phyloP scores from a whole-genome alignment of 2,113 vertebrate species.

The Coreoperca whiteheadi region DNA sequence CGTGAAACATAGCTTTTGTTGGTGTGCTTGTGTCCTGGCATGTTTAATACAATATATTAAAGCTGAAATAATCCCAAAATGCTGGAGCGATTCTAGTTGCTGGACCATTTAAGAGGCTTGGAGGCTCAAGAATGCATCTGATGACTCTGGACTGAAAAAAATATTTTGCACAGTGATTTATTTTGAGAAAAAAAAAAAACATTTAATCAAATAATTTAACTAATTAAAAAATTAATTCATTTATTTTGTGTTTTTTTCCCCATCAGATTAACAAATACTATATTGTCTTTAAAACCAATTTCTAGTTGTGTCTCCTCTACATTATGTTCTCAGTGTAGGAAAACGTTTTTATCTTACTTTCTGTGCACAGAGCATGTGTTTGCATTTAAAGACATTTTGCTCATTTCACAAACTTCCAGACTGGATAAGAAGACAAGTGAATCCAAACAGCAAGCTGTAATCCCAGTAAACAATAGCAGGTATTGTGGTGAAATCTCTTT shows the following conservation, averaged over 20 bases:
- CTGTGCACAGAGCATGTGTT: conserved; percentile 24
- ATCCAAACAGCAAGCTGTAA: conserved; percentile 52
- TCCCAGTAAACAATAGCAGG: conserved; percentile 56
- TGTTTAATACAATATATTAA: conserved; percentile 11
- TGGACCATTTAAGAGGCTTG: conserved; percentile 3
- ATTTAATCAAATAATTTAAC: not conserved
- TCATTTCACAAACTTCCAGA: conserved; percentile 32
- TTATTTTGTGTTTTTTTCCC: not conserved
- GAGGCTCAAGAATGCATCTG: not conserved
- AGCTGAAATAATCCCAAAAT: conserved; percentile 15
- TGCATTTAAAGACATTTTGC: conserved; percentile 55
- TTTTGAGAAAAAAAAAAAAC: conserved; percentile 6
- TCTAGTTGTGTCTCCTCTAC: not conserved
- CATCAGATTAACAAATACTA: not conserved
- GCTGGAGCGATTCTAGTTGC: not conserved
- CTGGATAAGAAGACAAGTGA: conserved; percentile 47
- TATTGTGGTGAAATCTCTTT: conserved; percentile 48
- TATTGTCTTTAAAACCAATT: not conserved
- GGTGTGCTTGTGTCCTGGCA: not conserved
- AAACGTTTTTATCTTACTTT: conserved; percentile 1
- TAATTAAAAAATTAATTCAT: too few species aligned
- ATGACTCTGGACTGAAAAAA: not conserved
- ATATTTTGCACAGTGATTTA: not conserved
- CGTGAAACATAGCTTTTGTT: not conserved
- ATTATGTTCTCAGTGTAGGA: not conserved